These are phyloP conservation scores for Paraplagusia blochii DNA, from an alignment of 2,113 vertebrate genomes.

Conservation along the genomic window DNA sequence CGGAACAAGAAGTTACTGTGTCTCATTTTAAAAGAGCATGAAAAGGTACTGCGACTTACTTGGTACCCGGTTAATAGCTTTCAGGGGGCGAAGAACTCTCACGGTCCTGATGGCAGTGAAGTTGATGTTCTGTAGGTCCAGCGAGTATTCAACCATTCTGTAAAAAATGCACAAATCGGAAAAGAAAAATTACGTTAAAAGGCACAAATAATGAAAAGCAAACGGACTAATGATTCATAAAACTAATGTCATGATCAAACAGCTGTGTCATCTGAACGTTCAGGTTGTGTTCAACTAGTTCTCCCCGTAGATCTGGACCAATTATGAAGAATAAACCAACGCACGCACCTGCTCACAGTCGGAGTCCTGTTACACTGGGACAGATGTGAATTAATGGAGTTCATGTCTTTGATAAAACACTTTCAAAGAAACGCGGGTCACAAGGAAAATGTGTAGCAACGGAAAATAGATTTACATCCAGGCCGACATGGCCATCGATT, in stretches of 20 bases:
- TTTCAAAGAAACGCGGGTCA: constrained; percentile 9
- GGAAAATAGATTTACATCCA: neutral
- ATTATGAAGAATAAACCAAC: constrained; percentile 8
- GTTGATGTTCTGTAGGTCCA: constrained; percentile 96
- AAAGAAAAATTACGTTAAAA: neutral
- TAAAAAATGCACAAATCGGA: constrained; percentile 23
- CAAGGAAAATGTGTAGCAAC: neutral
- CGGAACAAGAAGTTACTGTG: neutral
- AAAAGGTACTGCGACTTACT: constrained; percentile 79
- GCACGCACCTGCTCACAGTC: neutral
- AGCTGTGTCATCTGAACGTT: neutral
- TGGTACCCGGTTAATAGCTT: constrained; percentile 97
- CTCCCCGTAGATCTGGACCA: constrained; percentile 8
- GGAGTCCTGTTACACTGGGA: neutral
- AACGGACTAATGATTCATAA: neutral
- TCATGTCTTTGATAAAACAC: constrained; percentile 18
- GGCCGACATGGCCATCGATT: neutral
- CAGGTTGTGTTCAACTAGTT: constrained; percentile 6
- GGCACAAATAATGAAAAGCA: neutral
- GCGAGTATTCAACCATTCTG: constrained; percentile 96
- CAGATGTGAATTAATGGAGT: constrained; percentile 43
- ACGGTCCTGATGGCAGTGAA: constrained; percentile 96
- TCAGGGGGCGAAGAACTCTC: constrained; percentile 91
- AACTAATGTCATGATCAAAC: neutral
- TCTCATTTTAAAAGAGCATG: neutral